Conservation (phyloP, 2,113 vertebrate species). For the Bungarus multicinctus region DNA sequence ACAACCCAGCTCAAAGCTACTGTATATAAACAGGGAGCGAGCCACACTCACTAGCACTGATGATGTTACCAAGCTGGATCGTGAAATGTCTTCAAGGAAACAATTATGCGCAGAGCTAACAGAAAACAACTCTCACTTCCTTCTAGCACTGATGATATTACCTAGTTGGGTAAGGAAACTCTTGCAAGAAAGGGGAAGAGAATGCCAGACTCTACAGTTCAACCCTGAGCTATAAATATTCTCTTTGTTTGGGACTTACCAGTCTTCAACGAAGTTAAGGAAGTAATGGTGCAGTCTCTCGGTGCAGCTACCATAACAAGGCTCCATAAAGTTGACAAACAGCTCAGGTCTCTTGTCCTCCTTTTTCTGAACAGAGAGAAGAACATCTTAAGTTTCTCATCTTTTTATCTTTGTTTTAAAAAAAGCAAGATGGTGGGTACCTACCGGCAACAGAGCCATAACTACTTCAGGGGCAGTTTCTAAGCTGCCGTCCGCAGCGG, state of each 20-base stretch:
- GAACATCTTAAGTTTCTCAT: not conserved
- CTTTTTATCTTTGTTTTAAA: not conserved
- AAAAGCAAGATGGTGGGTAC: conserved; percentile 45
- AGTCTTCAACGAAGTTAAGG: conserved; percentile 88
- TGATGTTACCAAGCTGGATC: too few species aligned
- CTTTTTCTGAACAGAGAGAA: conserved; percentile 79
- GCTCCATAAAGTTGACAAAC: conserved; percentile 91
- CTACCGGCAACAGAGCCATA: conserved; percentile 85
- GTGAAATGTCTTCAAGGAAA: too few species aligned
- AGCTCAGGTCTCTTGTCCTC: conserved; percentile 85
- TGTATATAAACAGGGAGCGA: too few species aligned
- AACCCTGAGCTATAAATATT: not conserved
- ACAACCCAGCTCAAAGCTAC: too few species aligned
- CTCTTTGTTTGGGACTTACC: conserved; percentile 70
- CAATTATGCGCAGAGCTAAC: too few species aligned
- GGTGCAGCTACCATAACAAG: conserved; percentile 82
- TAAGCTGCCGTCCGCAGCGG: conserved; percentile 84
- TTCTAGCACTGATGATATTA: not conserved
- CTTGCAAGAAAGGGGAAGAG: not conserved
- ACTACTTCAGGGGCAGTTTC: conserved; percentile 92
- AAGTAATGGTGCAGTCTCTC: conserved; percentile 93
- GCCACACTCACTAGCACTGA: too few species aligned
- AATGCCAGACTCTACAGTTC: not conserved
- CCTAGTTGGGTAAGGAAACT: not conserved
- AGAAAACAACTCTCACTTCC: too few species aligned